A percentile compares a stretch with the other conserved stretches of the same genome.
Evolutionary conservation across 2,888 invertebrate genomes (phyloP).

Genomic region (Lasioglossum zephyrum): DNA sequence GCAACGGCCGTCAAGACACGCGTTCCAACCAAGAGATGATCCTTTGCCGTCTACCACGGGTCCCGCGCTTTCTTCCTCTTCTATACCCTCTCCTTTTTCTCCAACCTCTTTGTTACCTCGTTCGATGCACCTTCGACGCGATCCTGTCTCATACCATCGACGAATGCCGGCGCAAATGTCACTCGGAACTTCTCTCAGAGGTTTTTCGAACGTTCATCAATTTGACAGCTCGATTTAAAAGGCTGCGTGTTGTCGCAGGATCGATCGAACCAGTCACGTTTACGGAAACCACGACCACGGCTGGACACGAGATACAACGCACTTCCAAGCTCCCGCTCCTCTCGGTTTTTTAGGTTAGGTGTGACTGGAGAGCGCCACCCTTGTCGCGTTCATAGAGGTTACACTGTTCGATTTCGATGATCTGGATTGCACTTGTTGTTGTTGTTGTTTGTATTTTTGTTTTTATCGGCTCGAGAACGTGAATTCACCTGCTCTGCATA

Average conservation of each 20-base stretch:
- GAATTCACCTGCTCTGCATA: neutral
- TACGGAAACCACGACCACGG: slow-evolving; percentile 39
- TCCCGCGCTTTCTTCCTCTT: neutral
- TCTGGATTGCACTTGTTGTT: neutral
- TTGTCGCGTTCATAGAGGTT: too few relatives aligned
- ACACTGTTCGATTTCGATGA: neutral
- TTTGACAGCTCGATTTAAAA: neutral
- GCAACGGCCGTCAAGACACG: neutral
- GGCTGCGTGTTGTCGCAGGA: neutral
- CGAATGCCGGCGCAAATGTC: neutral
- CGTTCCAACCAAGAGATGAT: neutral
- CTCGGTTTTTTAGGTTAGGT: slow-evolving; percentile 30
- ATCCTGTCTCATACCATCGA: slow-evolving; percentile 32
- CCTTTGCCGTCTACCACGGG: neutral
- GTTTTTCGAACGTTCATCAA: neutral
- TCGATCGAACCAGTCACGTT: slow-evolving; percentile 15
- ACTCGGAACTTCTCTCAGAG: neutral
- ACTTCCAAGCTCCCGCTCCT: neutral
- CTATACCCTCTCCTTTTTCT: slow-evolving; percentile 36
- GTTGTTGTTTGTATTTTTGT: neutral
- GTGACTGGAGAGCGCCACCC: neutral
- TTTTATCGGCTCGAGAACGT: neutral
- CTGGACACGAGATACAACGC: slow-evolving; percentile 7
- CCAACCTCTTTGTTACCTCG: neutral
- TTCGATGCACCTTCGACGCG: slow-evolving; percentile 4